Percentiles rank a stretch among this genome's conserved stretches.
phyloP scores from a whole-genome alignment of 2,797 vertebrate species.

The Clarias platycephalus region DNA sequence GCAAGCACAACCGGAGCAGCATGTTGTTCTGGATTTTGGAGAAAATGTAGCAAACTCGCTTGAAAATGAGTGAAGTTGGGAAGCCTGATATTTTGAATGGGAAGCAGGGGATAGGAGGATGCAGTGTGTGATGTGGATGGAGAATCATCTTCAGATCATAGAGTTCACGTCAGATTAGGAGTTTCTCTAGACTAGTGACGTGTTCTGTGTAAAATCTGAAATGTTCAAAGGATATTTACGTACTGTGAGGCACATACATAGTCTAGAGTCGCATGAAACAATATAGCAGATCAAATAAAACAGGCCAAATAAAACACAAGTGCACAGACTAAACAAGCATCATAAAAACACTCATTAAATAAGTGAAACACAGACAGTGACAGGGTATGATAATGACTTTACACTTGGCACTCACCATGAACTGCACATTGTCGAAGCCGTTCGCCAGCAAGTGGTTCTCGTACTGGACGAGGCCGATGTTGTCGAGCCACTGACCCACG shows the following conservation, averaged over 20 bases:
- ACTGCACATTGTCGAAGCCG: conserved; percentile 97
- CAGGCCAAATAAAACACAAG: not conserved
- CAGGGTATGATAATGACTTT: not conserved
- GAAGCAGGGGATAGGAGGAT: not conserved
- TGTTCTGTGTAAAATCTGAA: not conserved
- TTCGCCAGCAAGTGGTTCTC: conserved; percentile 99
- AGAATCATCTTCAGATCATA: not conserved
- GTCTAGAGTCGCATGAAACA: not conserved
- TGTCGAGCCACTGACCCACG: conserved; percentile 97
- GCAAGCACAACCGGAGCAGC: not conserved
- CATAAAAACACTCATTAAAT: not conserved
- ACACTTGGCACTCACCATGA: conserved; percentile 86
- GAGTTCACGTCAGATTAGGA: not conserved
- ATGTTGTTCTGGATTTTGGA: not conserved
- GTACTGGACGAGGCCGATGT: conserved; percentile 97
- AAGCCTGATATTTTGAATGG: not conserved
- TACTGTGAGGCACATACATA: not conserved
- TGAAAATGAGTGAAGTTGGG: not conserved
- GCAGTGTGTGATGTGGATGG: not conserved
- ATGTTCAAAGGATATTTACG: not conserved
- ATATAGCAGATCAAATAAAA: conserved; percentile 1
- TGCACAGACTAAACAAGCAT: not conserved
- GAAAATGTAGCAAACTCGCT: not conserved
- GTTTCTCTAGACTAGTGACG: not conserved
- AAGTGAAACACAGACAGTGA: not conserved